Evolutionary conservation across 2,797 vertebrate species (phyloP).

Genomic region (Pachyuromys duprasi): DNA sequence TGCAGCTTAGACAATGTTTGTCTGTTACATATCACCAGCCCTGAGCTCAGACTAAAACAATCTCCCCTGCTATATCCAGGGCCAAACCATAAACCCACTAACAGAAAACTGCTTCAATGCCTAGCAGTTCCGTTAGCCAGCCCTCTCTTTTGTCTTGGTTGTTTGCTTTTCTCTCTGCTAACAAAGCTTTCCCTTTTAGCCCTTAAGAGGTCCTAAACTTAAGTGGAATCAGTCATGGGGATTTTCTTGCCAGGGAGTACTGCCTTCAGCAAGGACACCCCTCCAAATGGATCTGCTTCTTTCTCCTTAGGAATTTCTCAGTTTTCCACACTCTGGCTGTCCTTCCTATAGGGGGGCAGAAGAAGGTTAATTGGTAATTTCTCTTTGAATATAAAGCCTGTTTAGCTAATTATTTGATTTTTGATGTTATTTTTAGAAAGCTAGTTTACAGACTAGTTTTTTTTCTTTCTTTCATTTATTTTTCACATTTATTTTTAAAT

Average conservation of each 20-base stretch:
- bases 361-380: slow-evolving; percentile 83
- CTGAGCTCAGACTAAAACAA: slow-evolving; percentile 66
- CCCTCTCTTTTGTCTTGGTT: background rate
- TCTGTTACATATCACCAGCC: background rate
- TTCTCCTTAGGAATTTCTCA: slow-evolving; percentile 62
- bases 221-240: slow-evolving; percentile 60
- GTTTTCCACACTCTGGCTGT: slow-evolving; percentile 61
- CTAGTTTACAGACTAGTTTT: slow-evolving; percentile 34
- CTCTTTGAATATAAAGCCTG: slow-evolving; percentile 75
- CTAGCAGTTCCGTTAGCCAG: background rate
- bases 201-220: slow-evolving; percentile 66
- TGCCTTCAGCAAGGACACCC: slow-evolving; percentile 73
- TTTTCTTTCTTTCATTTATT: slow-evolving; percentile 57
- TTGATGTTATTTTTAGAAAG: slow-evolving; percentile 78
- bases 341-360: slow-evolving; percentile 54
- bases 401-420: slow-evolving; percentile 75
- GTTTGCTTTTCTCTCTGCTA: slow-evolving; percentile 71
- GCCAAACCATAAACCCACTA: slow-evolving; percentile 19
- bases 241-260: slow-evolving; percentile 76
- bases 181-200: slow-evolving; percentile 62
- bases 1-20: slow-evolving; percentile 44
- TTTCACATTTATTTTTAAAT: slow-evolving; percentile 68
- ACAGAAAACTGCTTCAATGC: slow-evolving; percentile 1
- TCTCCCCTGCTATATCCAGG: background rate
- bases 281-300: slow-evolving; percentile 64